Percentiles rank a stretch among this genome's conserved stretches.
phyloP scores from a whole-genome alignment of 53 echinoderm and acorn worm genomes.

The Stichopus horrens region DNA sequence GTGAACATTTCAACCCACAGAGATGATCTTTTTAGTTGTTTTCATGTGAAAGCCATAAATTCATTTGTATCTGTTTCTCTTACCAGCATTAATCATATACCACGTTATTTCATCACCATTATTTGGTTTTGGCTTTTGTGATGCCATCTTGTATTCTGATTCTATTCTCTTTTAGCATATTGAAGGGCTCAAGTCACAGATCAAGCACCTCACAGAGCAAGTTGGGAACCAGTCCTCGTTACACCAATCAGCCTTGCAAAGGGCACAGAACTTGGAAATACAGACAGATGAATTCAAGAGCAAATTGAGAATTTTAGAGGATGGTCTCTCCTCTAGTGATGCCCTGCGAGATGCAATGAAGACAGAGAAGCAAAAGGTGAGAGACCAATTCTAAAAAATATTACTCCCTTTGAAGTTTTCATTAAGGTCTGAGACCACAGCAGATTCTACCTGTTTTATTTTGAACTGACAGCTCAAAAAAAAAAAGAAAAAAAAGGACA shows the following conservation, averaged over 20 bases:
- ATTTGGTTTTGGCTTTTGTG: too few relatives aligned
- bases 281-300: slow-evolving; percentile 59
- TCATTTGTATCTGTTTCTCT: too few relatives aligned
- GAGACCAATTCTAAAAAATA: background rate
- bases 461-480: too few relatives aligned
- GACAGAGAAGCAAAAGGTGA: slow-evolving; percentile 79
- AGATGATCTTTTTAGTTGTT: too few relatives aligned
- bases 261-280: slow-evolving; percentile 78
- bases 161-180: slow-evolving; percentile 56
- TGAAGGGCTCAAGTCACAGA: slow-evolving; percentile 69
- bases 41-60: too few relatives aligned
- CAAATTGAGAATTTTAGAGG: slow-evolving; percentile 67
- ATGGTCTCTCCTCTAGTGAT: slow-evolving; percentile 65
- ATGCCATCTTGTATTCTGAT: background rate
- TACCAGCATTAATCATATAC: too few relatives aligned
- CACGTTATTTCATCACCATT: too few relatives aligned
- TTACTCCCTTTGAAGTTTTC: too few relatives aligned
- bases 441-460: too few relatives aligned
- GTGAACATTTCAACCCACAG: too few relatives aligned
- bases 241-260: slow-evolving; percentile 78
- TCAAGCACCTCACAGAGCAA: slow-evolving; percentile 76
- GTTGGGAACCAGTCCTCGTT: slow-evolving; percentile 85
- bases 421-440: too few relatives aligned
- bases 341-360: slow-evolving; percentile 77
- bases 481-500: too few relatives aligned